These are phyloP conservation scores for Lophura swinhoii DNA, from an alignment of 2,797 vertebrate species.

Conservation along the genomic window DNA sequence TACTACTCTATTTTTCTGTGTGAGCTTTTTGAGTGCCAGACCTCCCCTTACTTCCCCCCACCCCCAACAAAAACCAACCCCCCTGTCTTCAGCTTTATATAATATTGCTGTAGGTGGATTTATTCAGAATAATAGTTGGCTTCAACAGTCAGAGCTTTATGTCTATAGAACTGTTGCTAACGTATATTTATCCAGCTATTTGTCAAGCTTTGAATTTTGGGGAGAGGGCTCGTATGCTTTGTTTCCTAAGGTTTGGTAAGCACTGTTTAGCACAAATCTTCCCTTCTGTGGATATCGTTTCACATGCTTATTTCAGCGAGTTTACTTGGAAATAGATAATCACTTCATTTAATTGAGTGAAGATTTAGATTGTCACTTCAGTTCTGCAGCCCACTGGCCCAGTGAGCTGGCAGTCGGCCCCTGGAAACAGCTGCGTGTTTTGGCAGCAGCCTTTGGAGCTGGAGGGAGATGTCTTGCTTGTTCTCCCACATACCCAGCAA, in stretches of 20 bases:
- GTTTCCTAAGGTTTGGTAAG: conserved; percentile 1
- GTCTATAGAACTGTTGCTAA: conserved; percentile 29
- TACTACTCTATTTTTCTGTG: conserved; percentile 60
- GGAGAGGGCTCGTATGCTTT: neutral
- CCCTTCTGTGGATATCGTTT: neutral
- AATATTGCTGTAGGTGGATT: conserved; percentile 55
- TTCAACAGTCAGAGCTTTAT: conserved; percentile 39
- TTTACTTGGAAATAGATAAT: neutral
- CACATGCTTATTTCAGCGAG: neutral
- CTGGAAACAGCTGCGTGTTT: neutral
- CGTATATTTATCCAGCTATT: conserved; percentile 11
- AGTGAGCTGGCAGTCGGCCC: neutral
- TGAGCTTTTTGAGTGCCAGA: conserved; percentile 62
- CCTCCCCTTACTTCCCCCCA: conserved; percentile 41
- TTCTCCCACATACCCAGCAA: neutral
- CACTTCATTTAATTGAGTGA: neutral
- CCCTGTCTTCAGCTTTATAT: conserved; percentile 52
- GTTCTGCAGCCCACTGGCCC: neutral
- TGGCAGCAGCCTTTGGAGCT: neutral
- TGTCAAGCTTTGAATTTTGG: conserved; percentile 16
- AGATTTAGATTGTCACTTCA: neutral
- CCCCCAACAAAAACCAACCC: conserved; percentile 48
- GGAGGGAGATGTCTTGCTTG: neutral
- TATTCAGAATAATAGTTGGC: conserved; percentile 26
- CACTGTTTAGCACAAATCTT: neutral